Base-by-base conservation (phyloP, 2,113 vertebrate species). In the Sebastes schlegelii region DNA sequence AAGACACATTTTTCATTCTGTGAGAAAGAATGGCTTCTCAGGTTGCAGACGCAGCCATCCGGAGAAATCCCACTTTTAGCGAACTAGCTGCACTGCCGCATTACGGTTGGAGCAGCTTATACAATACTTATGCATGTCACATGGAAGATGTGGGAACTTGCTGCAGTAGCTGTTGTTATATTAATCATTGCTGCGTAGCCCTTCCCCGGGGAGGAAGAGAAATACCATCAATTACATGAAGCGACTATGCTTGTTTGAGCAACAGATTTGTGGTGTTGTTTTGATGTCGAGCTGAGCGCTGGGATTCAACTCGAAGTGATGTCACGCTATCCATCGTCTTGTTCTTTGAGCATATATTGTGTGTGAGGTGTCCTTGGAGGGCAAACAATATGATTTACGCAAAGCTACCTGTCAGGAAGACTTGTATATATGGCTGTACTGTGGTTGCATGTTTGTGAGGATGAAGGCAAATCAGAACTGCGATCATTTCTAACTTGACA, bases 301-400 rank as follows among this genome's bases (percentile, higher is more conserved):
- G 23, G 48, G 63, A 77, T 51, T 63, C 60, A 48, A 70, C 46
- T 48, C 45, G 5, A 69, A 63, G 64, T 57, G 10, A 65, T 40
- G 54, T 46, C 62, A 73, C 42, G 10, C 58, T 51, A 74, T 75
- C 26, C 4, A 66, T 80, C n/a, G n/a, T 74, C 57, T 66, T 58
- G 48, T 63, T 67, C 61, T 76, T 17, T 19, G 26, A 69, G 68
- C 55, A 64, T 34, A 10, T 79, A 65, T 43, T 64, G 58, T 62
- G 66, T 8, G 46, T 9, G 63, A 58, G 65, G 12, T 68, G 48
- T 86, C 80, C 84, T 64, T 48, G 67, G 55, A 82, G 64, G 74
- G 23, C 67, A 54, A 66, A 67, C 11, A 16, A 21, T 57, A 63
- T 64, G 55, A 77, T 79, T 68, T 57, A 62, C 2, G 0, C 74